A percentile compares a stretch with the other conserved stretches of the same genome.
Evolutionary conservation across 2,888 invertebrate species (phyloP).

Genomic region (Nomada ruficornis): DNA sequence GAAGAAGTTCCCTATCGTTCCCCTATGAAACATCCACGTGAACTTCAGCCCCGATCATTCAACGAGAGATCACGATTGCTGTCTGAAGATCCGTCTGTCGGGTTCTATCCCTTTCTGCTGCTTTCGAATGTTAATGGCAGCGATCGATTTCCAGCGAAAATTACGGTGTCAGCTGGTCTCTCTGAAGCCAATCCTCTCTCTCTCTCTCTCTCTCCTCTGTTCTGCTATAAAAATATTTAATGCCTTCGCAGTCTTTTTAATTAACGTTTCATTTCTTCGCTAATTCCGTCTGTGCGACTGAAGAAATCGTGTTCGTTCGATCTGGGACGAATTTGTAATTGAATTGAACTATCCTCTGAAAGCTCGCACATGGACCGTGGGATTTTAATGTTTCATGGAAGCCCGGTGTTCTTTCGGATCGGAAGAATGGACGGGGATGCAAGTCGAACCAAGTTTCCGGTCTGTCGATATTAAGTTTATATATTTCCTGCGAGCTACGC

Average conservation of each 20-base stretch:
- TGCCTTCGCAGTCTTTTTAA: too few species aligned
- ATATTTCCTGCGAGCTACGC: neutral
- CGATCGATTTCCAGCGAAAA: conserved; percentile 1
- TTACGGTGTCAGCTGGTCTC: neutral
- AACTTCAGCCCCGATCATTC: neutral
- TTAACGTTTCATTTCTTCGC: too few species aligned
- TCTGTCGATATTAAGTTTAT: conserved; percentile 6
- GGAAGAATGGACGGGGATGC: neutral
- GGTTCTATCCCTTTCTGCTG: neutral
- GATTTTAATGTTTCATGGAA: too few species aligned
- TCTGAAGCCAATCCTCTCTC: neutral
- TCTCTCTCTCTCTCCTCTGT: neutral
- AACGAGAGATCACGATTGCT: neutral
- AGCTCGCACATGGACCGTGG: too few species aligned
- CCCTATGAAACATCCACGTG: neutral
- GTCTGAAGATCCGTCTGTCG: neutral
- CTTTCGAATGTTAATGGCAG: neutral
- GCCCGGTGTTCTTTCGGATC: too few species aligned
- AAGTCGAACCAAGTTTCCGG: conserved; percentile 4
- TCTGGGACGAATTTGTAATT: too few species aligned
- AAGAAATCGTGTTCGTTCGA: too few species aligned
- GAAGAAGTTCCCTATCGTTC: neutral
- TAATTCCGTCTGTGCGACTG: too few species aligned
- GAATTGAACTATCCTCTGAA: too few species aligned
- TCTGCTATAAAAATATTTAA: neutral